Evolutionary conservation across 2,113 vertebrate species (phyloP).

Genomic region (Epinephelus lanceolatus): DNA sequence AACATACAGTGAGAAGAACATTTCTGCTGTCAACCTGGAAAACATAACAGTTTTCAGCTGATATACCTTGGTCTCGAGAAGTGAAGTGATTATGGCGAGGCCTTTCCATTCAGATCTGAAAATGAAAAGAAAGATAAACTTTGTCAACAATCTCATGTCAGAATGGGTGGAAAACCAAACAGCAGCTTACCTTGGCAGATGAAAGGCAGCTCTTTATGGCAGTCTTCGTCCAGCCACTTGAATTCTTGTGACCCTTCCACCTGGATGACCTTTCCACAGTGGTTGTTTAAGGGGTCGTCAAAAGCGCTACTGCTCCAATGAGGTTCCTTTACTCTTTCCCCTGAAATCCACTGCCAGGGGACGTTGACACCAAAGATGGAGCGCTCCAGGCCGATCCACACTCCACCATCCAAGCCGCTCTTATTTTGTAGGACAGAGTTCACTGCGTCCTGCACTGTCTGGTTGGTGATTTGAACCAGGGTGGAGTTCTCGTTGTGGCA

Average conservation of each 20-base stretch:
- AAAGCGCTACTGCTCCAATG: not conserved
- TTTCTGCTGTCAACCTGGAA: not conserved
- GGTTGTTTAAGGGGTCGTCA: rapidly evolving
- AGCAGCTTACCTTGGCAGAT: too few relatives aligned
- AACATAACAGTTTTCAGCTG: not conserved
- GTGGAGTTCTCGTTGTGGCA: too few relatives aligned
- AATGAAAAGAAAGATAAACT: too few relatives aligned
- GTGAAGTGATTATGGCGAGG: too few relatives aligned
- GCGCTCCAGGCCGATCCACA: conserved; percentile 28
- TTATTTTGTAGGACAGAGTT: rapidly evolving
- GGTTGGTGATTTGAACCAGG: too few relatives aligned
- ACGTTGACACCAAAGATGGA: not conserved
- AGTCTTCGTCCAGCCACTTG: not conserved
- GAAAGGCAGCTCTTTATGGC: too few relatives aligned
- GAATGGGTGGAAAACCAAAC: too few relatives aligned
- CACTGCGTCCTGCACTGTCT: rapidly evolving
- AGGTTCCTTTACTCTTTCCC: rapidly evolving
- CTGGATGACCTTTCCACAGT: conserved; percentile 9
- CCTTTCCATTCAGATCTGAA: too few relatives aligned
- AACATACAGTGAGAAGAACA: not conserved
- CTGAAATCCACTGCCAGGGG: not conserved
- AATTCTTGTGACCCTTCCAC: rapidly evolving
- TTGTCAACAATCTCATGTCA: too few relatives aligned
- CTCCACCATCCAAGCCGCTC: not conserved
- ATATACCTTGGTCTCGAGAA: too few relatives aligned